These are phyloP conservation scores for Chaetodon trifasciatus DNA, from an alignment of 2,797 vertebrate genomes.

Conservation along the genomic window DNA sequence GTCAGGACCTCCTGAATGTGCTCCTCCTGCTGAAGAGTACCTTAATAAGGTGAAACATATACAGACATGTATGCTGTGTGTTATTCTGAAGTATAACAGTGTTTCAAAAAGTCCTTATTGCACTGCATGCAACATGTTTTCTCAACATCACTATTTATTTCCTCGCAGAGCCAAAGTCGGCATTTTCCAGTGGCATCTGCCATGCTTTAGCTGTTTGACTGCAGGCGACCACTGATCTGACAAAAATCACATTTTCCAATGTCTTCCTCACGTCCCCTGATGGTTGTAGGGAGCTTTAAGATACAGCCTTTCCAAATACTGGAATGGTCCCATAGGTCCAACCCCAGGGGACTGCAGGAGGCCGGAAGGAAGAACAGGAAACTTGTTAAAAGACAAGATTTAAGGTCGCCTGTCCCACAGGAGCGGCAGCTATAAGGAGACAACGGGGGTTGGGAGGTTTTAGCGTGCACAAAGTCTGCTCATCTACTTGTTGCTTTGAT, in stretches of 20 bases:
- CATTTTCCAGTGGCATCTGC: constrained; percentile 25
- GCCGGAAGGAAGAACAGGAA: constrained; percentile 86
- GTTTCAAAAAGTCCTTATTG: constrained; percentile 7
- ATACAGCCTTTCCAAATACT: constrained; percentile 64
- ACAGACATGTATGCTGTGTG: background rate
- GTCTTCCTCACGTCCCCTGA: constrained; percentile 43
- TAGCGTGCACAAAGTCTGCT: constrained; percentile 85
- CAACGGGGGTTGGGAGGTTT: constrained; percentile 71
- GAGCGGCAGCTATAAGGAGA: constrained; percentile 77
- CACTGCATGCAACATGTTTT: constrained; percentile 9
- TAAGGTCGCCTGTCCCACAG: constrained; percentile 81
- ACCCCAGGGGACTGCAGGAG: constrained; percentile 72
- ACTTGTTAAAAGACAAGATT: constrained; percentile 92
- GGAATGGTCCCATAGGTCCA: constrained; percentile 67
- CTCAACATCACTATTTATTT: constrained; percentile 20
- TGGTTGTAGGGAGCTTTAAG: constrained; percentile 55
- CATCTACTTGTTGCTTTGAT: constrained; percentile 95
- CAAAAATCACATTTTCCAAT: constrained; percentile 47
- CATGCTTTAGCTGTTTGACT: constrained; percentile 31
- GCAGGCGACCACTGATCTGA: constrained; percentile 22
- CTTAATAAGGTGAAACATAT: background rate
- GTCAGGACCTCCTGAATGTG: constrained; percentile 9
- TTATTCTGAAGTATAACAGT: constrained; percentile 6
- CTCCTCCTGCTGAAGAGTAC: background rate
- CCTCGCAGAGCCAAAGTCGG: constrained; percentile 16